Evolutionary conservation across 2,797 vertebrate species (phyloP).

Genomic region (Triplophysa yarkandensis): DNA sequence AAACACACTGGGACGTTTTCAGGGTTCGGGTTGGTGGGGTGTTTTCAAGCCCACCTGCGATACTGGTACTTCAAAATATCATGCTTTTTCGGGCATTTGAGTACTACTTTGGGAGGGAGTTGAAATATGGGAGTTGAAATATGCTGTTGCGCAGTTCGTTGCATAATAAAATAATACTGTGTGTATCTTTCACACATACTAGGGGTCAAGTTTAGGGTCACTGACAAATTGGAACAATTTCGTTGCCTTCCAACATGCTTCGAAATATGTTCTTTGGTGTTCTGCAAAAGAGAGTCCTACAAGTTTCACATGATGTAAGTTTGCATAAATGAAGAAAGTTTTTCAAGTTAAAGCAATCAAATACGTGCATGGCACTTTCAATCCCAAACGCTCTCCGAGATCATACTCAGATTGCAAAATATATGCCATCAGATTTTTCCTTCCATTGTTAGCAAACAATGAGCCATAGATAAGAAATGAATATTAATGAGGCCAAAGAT

Average conservation of each 20-base stretch:
- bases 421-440: constrained; percentile 1
- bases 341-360: not conserved
- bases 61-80: constrained; percentile 3
- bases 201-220: no score
- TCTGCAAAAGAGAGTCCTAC: no score
- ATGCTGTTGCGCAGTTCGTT: not conserved
- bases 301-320: not conserved
- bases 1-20: constrained; percentile 49
- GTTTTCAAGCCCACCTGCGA: constrained; percentile 26
- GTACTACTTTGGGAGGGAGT: not conserved
- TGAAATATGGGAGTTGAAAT: not conserved
- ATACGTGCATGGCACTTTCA: not conserved
- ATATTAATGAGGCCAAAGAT: constrained; percentile 43
- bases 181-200: no score
- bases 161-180: no score
- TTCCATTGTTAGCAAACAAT: constrained; percentile 48
- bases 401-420: constrained; percentile 15
- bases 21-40: constrained; percentile 28
- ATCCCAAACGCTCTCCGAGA: not conserved
- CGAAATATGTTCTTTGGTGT: no score
- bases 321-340: not conserved
- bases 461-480: constrained; percentile 49
- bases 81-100: constrained; percentile 5
- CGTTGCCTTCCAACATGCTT: no score
- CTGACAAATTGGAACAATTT: no score